Percentiles rank a stretch among this genome's conserved stretches.
These are phyloP conservation scores for Trididemnum clinides DNA, from an alignment of 23 tunicate species.

Conservation along the genomic window DNA sequence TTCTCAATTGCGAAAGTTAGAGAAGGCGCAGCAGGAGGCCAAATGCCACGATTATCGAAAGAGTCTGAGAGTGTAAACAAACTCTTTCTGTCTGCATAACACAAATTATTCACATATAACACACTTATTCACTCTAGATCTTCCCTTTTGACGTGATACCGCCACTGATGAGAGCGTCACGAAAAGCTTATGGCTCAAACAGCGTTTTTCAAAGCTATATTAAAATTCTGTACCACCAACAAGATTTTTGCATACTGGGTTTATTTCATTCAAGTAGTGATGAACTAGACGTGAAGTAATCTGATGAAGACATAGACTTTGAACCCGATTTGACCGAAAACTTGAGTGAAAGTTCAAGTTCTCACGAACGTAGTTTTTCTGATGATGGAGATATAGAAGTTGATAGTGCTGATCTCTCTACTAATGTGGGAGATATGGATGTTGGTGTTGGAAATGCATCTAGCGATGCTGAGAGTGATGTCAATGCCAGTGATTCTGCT, in stretches of 20 bases:
- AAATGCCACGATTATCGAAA: no score
- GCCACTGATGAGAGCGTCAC: no score
- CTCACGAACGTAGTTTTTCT: slow-evolving; percentile 4
- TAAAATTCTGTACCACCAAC: no score
- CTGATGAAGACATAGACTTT: slow-evolving; percentile 15
- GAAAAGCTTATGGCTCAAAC: no score
- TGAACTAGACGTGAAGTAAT: not conserved
- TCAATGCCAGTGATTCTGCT: not conserved
- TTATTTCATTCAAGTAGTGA: slow-evolving; percentile 30
- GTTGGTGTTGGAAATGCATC: slow-evolving; percentile 14
- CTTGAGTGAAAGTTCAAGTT: slow-evolving; percentile 30
- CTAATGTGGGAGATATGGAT: not conserved
- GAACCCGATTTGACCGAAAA: slow-evolving; percentile 22
- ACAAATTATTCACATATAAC: no score
- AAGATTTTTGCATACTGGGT: not conserved
- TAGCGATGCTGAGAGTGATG: slow-evolving; percentile 18
- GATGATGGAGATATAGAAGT: slow-evolving; percentile 29
- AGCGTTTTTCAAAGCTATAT: no score
- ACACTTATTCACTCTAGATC: no score
- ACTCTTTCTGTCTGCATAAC: no score
- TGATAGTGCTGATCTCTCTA: slow-evolving; percentile 15
- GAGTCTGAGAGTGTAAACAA: no score
- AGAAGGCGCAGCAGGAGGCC: no score
- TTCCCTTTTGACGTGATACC: no score
- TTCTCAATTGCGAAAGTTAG: no score